A percentile compares a stretch with the other conserved stretches of the same genome.
Evolutionary conservation across 1,140 invertebrate genomes (phyloP).

Genomic region (Trypoxylus dichotomus): DNA sequence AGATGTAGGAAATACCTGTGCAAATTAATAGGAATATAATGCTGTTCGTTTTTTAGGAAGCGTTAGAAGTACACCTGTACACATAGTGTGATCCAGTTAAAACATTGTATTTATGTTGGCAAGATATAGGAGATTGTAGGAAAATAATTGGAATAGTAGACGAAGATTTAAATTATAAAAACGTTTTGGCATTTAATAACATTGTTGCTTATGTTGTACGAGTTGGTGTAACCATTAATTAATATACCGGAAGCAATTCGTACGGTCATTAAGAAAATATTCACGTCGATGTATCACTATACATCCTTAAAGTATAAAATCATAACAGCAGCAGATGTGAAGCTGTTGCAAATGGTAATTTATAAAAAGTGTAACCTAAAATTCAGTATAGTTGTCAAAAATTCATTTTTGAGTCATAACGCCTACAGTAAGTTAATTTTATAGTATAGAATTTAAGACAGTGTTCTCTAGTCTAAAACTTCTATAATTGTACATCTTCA

Average conservation of each 20-base stretch:
- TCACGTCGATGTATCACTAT: too few species aligned
- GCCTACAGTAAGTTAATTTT: too few species aligned
- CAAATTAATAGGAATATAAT: neutral
- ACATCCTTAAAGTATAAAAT: too few species aligned
- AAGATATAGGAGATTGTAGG: neutral
- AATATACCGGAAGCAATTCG: neutral
- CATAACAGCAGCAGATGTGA: too few species aligned
- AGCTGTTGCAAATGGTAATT: too few species aligned
- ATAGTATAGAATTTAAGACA: too few species aligned
- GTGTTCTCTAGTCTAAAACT: too few species aligned
- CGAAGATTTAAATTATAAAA: neutral
- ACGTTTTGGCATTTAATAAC: neutral
- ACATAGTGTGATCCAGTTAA: neutral
- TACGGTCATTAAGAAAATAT: too few species aligned
- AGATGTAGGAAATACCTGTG: neutral
- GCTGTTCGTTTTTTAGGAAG: neutral
- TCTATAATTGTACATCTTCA: too few species aligned
- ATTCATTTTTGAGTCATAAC: too few species aligned
- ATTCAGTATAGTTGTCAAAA: too few species aligned
- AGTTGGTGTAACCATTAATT: neutral
- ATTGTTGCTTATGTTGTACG: neutral
- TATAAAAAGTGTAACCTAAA: too few species aligned
- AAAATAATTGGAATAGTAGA: slow-evolving; percentile 7
- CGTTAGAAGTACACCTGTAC: neutral
- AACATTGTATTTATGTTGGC: neutral